phyloP scores from a whole-genome alignment of 2,888 invertebrate genomes.

The Horisme vitalbata region DNA sequence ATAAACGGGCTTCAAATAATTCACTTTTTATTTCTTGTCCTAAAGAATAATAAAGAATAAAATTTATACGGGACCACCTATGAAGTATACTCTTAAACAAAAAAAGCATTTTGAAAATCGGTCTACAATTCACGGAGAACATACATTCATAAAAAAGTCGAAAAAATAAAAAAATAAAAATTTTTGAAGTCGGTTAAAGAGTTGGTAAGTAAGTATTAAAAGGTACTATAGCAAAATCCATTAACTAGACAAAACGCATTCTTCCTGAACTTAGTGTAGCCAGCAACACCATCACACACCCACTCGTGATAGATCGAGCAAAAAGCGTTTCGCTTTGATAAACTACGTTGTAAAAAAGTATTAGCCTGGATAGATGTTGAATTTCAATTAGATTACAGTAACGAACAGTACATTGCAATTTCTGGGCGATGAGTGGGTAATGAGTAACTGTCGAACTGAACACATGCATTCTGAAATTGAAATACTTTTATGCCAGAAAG shows the following conservation, averaged over 20 bases:
- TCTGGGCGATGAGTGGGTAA: slow-evolving; percentile 23
- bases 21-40: too few species aligned
- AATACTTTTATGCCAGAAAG: not conserved
- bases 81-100: too few species aligned
- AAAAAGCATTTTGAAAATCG: too few species aligned
- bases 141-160: too few species aligned
- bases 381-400: slow-evolving; percentile 45
- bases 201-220: too few species aligned
- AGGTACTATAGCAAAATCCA: too few species aligned
- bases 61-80: too few species aligned
- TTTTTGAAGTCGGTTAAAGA: too few species aligned
- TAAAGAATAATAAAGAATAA: too few species aligned
- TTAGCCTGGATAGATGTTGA: slow-evolving; percentile 38
- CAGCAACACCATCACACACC: slow-evolving; percentile 3
- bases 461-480: slow-evolving; percentile 11
- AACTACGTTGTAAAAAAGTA: slow-evolving; percentile 38
- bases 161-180: too few species aligned
- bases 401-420: slow-evolving; percentile 33
- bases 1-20: too few species aligned
- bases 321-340: slow-evolving; percentile 37
- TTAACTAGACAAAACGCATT: not conserved
- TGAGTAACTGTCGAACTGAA: slow-evolving; percentile 21
- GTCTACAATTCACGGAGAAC: too few species aligned
- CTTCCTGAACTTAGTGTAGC: not conserved
- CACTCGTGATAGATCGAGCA: slow-evolving; percentile 28